Base-by-base conservation (phyloP, 2,888 invertebrate species). In the Meteorus colon region DNA sequence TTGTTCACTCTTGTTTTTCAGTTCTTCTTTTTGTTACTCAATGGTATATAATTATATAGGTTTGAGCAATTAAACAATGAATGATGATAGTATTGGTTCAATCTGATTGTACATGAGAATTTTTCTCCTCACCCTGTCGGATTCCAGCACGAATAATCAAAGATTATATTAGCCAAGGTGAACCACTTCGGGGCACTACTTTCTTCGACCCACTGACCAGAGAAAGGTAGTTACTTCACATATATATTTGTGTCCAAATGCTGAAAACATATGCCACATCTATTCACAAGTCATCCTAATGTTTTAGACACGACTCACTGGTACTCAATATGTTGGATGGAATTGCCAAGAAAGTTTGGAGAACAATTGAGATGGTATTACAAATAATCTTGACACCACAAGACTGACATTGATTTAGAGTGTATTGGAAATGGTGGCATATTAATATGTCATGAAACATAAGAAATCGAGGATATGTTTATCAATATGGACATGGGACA, bases 181-280 rank as follows among this genome's bases (percentile, higher is more conserved):
- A 88, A 88, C 88, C 84, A 86, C 88, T 88, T 81, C 81, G 83
- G 84, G 80, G 78, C 80, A 84, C 86, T 85, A 88, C 88, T 88
- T 88, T 88, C 88, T 87, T 87, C 84, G 88, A 87, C 88, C 88
- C 80, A 88, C 88, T 87, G 85, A 87, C 84, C 84, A 83, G 87
- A 87, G 87, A 88, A 88, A 88, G 87, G 87, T 80, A 70, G 74
- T 67, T 68, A 74, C 19, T 68, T 74, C 68, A 78, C 72, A 72
- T 63, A 24, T 77, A 48, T 27, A 62, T 29, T 45, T 55, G n/a
- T 48, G 51, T 62, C 48, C 63, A 72, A 72, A 72, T 63, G 34
- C 65, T 19, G 48, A 69, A 51, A 34, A 62, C 31, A 76, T 19
- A 37, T 19, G 48, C 34, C 65, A 55, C 24, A 63, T 63, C 55